Percentiles rank a stretch among this genome's conserved stretches.
These are phyloP conservation scores for Leiothrix lutea DNA, from an alignment of 2,113 vertebrate species.

Conservation along the genomic window DNA sequence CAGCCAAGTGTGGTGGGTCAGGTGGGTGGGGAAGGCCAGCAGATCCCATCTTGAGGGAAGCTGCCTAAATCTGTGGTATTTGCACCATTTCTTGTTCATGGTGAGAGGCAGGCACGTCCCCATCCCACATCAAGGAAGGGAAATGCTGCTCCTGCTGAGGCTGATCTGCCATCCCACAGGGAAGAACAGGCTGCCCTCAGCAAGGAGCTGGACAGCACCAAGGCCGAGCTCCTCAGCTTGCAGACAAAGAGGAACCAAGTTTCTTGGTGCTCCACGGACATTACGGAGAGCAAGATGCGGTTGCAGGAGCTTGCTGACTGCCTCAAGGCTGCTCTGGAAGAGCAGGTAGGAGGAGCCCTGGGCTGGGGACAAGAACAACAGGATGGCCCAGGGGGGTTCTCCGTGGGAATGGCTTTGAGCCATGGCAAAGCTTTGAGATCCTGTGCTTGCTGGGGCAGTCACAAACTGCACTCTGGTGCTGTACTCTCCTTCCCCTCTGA, in stretches of 20 bases:
- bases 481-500: not conserved
- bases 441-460: not conserved
- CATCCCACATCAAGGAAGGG: accelerated
- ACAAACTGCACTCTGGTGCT: accelerated
- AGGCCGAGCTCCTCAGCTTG: not conserved
- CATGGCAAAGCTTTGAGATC: accelerated
- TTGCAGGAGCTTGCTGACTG: not conserved
- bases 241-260: constrained; percentile 46
- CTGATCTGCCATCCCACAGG: not conserved
- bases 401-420: not conserved
- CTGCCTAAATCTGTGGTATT: not conserved
- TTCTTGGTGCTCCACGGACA: constrained; percentile 4
- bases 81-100: accelerated
- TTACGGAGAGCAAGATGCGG: not conserved
- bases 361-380: not conserved
- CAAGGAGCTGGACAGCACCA: constrained; percentile 22
- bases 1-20: not conserved
- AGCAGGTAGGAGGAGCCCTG: constrained; percentile 41
- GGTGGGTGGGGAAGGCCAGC: not conserved
- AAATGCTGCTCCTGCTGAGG: not conserved
- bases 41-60: not conserved
- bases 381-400: accelerated
- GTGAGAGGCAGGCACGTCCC: not conserved
- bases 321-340: not conserved
- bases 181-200: not conserved